These are phyloP conservation scores for Zelostemma sp. DNA, from an alignment of 1,140 invertebrate genomes.

Conservation along the genomic window DNA sequence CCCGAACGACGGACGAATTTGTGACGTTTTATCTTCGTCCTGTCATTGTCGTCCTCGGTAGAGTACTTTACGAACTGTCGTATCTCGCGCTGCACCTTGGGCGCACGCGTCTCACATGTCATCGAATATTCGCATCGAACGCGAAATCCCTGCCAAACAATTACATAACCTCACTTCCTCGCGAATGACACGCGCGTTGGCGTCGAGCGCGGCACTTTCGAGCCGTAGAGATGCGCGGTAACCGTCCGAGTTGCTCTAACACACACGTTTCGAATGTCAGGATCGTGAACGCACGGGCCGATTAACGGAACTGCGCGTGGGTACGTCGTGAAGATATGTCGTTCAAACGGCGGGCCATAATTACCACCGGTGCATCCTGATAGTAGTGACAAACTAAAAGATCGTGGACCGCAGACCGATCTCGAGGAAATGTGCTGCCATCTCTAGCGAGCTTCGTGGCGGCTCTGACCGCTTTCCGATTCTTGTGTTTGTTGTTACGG, in stretches of 20 bases:
- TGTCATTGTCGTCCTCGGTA: background rate
- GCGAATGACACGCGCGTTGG: conserved; percentile 31
- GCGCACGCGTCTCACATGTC: conserved; percentile 37
- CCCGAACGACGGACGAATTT: too few species aligned
- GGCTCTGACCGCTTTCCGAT: too few species aligned
- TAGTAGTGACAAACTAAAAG: conserved; percentile 40
- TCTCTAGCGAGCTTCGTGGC: too few species aligned
- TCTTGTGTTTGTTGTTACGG: too few species aligned
- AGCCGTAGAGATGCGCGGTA: conserved; percentile 25
- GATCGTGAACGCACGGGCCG: conserved; percentile 32
- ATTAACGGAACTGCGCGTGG: conserved; percentile 43
- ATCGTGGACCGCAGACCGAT: conserved; percentile 20
- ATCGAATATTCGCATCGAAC: conserved; percentile 33
- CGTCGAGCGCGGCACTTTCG: conserved; percentile 18
- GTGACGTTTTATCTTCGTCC: background rate
- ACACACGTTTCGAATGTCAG: conserved; percentile 29
- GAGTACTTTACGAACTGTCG: background rate
- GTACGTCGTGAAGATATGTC: conserved; percentile 36
- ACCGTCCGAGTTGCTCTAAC: conserved; percentile 47
- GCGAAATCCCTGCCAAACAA: conserved; percentile 40
- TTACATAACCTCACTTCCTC: conserved; percentile 55
- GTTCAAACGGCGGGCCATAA: conserved; percentile 50
- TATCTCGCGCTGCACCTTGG: conserved; percentile 10
- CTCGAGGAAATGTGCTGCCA: conserved; percentile 20
- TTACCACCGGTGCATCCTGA: conserved; percentile 45